Percentiles rank a stretch among this genome's conserved stretches.
Conservation (phyloP, 2,113 vertebrate species). For the Ramphastos sulfuratus region DNA sequence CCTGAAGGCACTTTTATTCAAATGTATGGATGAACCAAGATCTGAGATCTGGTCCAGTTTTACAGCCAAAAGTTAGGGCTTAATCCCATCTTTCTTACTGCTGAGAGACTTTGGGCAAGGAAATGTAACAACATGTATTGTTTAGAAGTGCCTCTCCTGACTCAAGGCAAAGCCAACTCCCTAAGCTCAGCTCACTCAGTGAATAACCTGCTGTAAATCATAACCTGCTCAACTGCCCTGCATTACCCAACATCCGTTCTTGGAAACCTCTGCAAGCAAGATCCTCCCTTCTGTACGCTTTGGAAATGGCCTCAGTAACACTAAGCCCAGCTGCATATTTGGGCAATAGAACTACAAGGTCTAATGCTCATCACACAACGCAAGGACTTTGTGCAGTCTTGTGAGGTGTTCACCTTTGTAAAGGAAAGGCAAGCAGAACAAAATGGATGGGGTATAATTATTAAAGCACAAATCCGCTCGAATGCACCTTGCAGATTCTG, state of each 20-base stretch:
- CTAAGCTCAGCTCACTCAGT: neutral
- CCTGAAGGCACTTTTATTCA: neutral
- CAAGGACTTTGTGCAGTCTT: neutral
- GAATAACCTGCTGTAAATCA: neutral
- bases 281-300: accelerated
- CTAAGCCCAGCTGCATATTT: neutral
- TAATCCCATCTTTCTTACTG: accelerated
- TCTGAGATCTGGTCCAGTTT: neutral
- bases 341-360: neutral
- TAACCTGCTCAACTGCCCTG: neutral
- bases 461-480: neutral
- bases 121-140: neutral
- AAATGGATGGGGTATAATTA: neutral
- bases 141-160: neutral
- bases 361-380: neutral
- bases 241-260: conserved; percentile 17
- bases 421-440: neutral
- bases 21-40: neutral
- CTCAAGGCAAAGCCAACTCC: neutral
- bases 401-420: accelerated
- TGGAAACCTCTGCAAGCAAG: neutral
- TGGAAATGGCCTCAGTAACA: neutral
- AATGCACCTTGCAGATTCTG: neutral
- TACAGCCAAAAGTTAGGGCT: neutral
- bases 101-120: neutral